Conservation (phyloP, 2,888 invertebrate genomes). For the Phortica magna region DNA sequence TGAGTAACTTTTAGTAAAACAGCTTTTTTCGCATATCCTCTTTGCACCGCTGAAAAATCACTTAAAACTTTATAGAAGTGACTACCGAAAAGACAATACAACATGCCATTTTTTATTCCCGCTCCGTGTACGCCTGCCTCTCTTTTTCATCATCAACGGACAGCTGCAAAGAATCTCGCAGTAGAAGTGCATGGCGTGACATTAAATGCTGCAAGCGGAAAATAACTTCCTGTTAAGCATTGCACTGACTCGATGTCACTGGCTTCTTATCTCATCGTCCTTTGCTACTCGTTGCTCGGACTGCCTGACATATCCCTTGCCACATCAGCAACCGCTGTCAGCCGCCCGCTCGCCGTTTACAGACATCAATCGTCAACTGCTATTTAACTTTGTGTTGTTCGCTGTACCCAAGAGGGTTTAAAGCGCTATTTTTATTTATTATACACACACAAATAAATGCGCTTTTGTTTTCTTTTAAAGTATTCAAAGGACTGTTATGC, state of each 20-base stretch:
- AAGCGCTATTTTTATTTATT: too few relatives aligned
- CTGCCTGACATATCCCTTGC: too few relatives aligned
- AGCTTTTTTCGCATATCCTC: neutral
- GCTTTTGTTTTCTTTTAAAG: neutral
- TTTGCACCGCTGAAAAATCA: conserved; percentile 46
- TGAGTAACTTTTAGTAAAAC: neutral
- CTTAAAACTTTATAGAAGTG: conserved; percentile 63
- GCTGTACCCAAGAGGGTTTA: neutral
- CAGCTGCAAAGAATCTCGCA: too few relatives aligned
- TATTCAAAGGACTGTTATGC: neutral
- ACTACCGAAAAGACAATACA: neutral
- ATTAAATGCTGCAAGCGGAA: conserved; percentile 17
- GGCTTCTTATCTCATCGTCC: neutral
- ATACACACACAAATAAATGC: neutral
- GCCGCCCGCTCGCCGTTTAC: too few relatives aligned
- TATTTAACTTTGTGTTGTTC: neutral
- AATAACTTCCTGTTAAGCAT: neutral
- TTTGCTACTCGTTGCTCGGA: neutral
- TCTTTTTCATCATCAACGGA: too few relatives aligned
- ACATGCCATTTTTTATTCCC: too few relatives aligned
- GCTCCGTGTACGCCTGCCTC: too few relatives aligned
- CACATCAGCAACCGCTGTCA: too few relatives aligned
- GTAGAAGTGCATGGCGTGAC: neutral
- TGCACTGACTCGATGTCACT: neutral
- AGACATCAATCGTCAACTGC: too few relatives aligned